Conservation (phyloP, 2,113 vertebrate species). For the Cavia aperea region DNA sequence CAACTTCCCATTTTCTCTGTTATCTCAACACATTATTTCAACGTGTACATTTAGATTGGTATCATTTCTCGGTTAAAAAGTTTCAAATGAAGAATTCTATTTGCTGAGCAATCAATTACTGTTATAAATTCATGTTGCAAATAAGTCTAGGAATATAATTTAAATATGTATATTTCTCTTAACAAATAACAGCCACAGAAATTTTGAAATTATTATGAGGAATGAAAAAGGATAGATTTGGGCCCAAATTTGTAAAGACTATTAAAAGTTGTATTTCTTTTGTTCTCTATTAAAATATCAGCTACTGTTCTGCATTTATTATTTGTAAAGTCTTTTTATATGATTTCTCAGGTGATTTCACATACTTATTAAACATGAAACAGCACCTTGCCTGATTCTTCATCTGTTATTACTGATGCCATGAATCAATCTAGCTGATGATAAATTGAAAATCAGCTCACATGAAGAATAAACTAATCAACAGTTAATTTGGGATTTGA, state of each 20-base stretch:
- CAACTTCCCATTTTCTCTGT: neutral
- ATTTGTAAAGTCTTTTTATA: slow-evolving; percentile 33
- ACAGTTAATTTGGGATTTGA: slow-evolving; percentile 52
- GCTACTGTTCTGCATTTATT: neutral
- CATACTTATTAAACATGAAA: slow-evolving; percentile 40
- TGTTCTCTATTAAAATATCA: neutral
- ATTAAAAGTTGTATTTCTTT: neutral
- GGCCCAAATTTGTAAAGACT: neutral
- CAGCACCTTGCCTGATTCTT: slow-evolving; percentile 30
- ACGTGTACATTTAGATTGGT: neutral
- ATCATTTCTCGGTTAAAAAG: neutral
- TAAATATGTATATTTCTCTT: neutral
- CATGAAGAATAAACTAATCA: slow-evolving; percentile 36
- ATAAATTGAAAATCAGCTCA: slow-evolving; percentile 52
- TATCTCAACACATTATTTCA: neutral
- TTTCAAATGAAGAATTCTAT: neutral
- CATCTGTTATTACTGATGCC: slow-evolving; percentile 43
- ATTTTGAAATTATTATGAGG: neutral
- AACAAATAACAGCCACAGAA: neutral
- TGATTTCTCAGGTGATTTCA: slow-evolving; percentile 49
- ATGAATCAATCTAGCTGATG: slow-evolving; percentile 28
- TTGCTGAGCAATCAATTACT: slow-evolving; percentile 18
- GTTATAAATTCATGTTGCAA: neutral
- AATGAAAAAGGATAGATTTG: neutral
- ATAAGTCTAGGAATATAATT: neutral